Evolutionary conservation across 2,113 vertebrate species (phyloP).

Genomic region (Ascaphus truei): DNA sequence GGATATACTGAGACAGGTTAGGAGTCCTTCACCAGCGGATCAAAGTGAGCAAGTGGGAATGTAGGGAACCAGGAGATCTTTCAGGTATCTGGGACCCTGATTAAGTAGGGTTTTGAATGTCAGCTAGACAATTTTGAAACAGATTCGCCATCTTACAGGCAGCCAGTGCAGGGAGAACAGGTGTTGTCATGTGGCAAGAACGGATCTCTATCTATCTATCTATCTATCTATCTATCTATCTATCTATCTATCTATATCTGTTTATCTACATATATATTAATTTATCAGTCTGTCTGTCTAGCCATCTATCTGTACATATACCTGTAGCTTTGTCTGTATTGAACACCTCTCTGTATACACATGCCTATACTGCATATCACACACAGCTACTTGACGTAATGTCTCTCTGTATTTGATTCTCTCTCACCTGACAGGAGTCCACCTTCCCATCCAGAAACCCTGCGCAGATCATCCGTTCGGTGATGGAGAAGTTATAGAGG

Average conservation of each 20-base stretch:
- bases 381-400: too few species aligned
- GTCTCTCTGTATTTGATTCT: not conserved
- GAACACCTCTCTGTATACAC: not conserved
- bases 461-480: constrained; percentile 84
- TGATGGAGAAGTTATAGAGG: constrained; percentile 79
- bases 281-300: not conserved
- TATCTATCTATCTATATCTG: not conserved
- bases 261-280: not conserved
- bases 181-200: too few species aligned
- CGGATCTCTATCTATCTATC: too few species aligned
- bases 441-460: constrained; percentile 86
- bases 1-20: too few species aligned
- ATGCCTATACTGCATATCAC: not conserved
- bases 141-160: too few species aligned
- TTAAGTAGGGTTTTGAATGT: too few species aligned
- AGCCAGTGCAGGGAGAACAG: too few species aligned
- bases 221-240: not conserved
- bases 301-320: not conserved
- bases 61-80: too few species aligned
- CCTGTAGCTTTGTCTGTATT: not conserved
- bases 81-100: too few species aligned
- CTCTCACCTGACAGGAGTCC: constrained; percentile 89
- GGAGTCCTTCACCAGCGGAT: too few species aligned
- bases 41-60: too few species aligned
- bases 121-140: too few species aligned